Base-by-base conservation (phyloP, 2,797 vertebrate species). In the Macroramphosus scolopax region DNA sequence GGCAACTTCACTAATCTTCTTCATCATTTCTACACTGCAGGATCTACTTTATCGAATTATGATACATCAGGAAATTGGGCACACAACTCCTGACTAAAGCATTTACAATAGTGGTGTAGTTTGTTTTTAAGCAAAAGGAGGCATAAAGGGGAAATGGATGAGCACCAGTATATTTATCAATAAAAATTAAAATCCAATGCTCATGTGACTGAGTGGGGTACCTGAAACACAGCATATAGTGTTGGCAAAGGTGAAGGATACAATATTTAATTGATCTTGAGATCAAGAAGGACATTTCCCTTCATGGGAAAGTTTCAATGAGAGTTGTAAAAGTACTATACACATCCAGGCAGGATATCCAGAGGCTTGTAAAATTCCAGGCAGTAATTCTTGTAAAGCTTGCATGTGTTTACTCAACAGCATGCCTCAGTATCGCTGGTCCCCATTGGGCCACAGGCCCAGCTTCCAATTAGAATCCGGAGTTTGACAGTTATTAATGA, bases 361-460 rank as follows among this genome's bases (percentile, higher is more conserved):
- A 81, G 64, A 68, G 56, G 51, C 81, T 84, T 82, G 79, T 84
- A 84, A 78, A 86, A 76, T 78, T 80, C 75, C 81, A 84, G 66
- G 70, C 70, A 52, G 72, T 75, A 82, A 83, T 81, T 85, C 83
- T 80, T 75, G 63, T 82, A 84, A 86, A 78, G 69, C 77, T 68
- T 16, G 42, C 62, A 56, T 68, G 63, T 85, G 78, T 87, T 88
- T 86, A 84, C 78, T 80, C 76, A 82, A 84, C 75, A 75, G 75
- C 47, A 22, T 62, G 69, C 64, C 64, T 70, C 62, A 45, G 57
- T 45, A 61, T 55, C 32, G 6, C 48, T 12, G 11, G 51, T 54
- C 80, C 60, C 69, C 74, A 77, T 76, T 73, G 77, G 76, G 63
- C 69, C 68, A 52, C 63, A 58, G 60, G 63, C 53, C 53, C 63